These are phyloP conservation scores for Entomyzon cyanotis DNA, from an alignment of 2,113 vertebrate genomes.

Conservation along the genomic window DNA sequence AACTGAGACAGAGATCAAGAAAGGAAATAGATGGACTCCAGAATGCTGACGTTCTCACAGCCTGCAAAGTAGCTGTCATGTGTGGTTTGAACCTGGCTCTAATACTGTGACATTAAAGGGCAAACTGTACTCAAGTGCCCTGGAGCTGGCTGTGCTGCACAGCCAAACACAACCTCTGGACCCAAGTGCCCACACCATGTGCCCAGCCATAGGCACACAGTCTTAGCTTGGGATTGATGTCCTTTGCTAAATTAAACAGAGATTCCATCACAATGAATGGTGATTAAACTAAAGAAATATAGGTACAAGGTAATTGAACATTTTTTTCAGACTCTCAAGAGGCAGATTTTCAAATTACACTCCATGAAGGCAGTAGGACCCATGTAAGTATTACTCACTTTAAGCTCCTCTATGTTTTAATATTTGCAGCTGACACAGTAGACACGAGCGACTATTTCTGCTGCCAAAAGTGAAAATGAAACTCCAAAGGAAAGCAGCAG, in stretches of 20 bases:
- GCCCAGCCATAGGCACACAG: background rate
- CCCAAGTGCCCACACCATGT: background rate
- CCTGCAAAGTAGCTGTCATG: background rate
- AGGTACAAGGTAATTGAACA: background rate
- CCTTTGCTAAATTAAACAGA: background rate
- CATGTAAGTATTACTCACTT: background rate
- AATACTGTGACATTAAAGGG: background rate
- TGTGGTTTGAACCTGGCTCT: background rate
- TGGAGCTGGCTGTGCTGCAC: background rate
- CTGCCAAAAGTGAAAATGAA: background rate
- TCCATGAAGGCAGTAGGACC: background rate
- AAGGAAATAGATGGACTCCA: background rate
- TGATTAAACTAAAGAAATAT: conserved; percentile 16
- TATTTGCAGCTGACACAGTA: background rate
- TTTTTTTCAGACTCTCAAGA: background rate
- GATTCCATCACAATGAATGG: background rate
- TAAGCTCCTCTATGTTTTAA: background rate
- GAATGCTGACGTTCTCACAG: background rate
- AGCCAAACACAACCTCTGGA: background rate
- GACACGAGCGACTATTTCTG: background rate
- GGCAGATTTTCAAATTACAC: background rate
- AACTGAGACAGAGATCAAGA: background rate
- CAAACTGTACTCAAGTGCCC: background rate
- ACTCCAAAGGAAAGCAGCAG: background rate
- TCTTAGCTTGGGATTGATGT: background rate